phyloP scores from a whole-genome alignment of 2,113 vertebrate genomes.

The Neogale vison region DNA sequence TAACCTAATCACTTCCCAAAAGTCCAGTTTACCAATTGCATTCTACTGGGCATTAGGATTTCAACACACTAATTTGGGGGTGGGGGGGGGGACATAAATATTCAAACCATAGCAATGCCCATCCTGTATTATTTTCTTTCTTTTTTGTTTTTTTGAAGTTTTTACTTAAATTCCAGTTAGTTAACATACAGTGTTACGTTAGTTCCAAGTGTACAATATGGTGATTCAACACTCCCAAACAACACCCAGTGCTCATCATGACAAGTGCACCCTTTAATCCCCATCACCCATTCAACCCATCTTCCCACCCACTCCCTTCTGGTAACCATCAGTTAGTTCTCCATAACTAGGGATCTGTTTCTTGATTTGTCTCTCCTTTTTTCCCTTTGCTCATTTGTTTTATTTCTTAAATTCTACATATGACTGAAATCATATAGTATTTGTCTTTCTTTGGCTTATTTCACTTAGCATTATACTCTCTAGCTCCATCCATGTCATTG shows the following conservation, averaged over 20 bases:
- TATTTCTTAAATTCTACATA: too few relatives aligned
- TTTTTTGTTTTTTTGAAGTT: background rate
- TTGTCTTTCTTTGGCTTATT: too few relatives aligned
- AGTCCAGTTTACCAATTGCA: background rate
- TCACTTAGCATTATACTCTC: too few relatives aligned
- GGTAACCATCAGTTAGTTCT: background rate
- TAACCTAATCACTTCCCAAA: background rate
- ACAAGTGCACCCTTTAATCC: background rate
- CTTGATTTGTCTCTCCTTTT: too few relatives aligned
- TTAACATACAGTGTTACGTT: background rate
- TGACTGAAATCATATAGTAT: too few relatives aligned
- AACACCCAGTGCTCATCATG: background rate
- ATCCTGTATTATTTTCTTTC: background rate
- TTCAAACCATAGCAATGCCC: background rate
- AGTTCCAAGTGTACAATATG: background rate
- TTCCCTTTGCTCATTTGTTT: too few relatives aligned
- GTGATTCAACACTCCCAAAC: background rate
- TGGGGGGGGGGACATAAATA: background rate
- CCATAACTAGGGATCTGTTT: too few relatives aligned
- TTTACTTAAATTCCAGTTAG: background rate
- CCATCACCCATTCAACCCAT: background rate
- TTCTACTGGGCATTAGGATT: background rate
- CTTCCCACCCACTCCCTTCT: background rate
- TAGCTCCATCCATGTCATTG: too few relatives aligned
- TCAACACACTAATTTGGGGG: too few relatives aligned